Evolutionary conservation across 2,113 vertebrate species (phyloP).

Genomic region (Pteropus alecto): DNA sequence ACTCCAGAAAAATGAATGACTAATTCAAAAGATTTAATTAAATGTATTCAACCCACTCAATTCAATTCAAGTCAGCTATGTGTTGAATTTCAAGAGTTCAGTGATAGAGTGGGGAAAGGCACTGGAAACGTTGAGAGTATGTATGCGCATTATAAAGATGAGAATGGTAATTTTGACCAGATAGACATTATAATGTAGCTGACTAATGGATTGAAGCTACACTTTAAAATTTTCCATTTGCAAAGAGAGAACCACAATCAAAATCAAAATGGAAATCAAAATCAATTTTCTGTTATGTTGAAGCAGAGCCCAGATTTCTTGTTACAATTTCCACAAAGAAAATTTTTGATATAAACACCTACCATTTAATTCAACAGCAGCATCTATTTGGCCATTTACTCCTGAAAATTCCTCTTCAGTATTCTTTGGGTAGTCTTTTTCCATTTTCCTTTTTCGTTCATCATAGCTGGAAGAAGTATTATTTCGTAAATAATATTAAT

Average conservation of each 20-base stretch:
- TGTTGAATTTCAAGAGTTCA: not conserved
- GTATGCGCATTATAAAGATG: not conserved
- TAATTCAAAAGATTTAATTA: not conserved
- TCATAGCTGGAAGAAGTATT: constrained; percentile 64
- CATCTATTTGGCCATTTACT: constrained; percentile 65
- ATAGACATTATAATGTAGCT: not conserved
- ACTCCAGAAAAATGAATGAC: not conserved
- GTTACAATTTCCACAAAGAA: not conserved
- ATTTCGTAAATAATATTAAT: constrained; percentile 27
- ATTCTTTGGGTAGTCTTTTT: constrained; percentile 70
- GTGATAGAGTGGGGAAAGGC: not conserved
- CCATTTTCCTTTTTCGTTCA: constrained; percentile 69
- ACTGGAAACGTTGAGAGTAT: not conserved
- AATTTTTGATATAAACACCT: not conserved
- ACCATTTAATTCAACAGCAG: constrained; percentile 73
- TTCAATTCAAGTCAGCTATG: not conserved
- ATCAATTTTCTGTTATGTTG: not conserved
- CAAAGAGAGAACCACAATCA: not conserved
- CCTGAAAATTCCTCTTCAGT: constrained; percentile 74
- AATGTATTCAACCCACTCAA: not conserved
- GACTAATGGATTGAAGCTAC: not conserved
- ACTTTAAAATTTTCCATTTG: not conserved
- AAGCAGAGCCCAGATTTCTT: not conserved
- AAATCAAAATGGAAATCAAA: not conserved
- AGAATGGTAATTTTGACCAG: not conserved